These are phyloP conservation scores for Passer domesticus DNA, from an alignment of 2,113 vertebrate species.

Conservation along the genomic window DNA sequence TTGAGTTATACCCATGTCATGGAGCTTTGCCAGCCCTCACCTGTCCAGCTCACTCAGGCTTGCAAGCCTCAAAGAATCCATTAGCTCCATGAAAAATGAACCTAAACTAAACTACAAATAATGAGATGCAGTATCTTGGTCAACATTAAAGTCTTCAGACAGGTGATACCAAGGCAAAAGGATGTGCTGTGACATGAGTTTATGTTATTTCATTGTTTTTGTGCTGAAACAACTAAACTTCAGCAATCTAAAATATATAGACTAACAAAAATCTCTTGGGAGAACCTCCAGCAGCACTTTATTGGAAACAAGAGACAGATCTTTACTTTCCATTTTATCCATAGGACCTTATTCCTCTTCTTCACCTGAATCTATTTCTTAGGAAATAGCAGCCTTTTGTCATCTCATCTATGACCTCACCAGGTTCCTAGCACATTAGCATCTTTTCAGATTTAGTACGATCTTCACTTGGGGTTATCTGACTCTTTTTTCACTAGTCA, in stretches of 20 bases:
- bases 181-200: not conserved
- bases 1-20: not conserved
- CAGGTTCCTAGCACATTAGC: not conserved
- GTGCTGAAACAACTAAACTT: not conserved
- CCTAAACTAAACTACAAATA: conserved; percentile 40
- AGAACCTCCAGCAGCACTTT: not conserved
- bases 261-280: not conserved
- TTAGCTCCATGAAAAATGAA: conserved; percentile 44
- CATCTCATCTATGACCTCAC: not conserved
- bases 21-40: conserved; percentile 43
- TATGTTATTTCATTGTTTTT: not conserved
- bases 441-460: not conserved
- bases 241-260: not conserved
- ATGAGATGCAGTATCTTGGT: not conserved
- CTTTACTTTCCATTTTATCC: not conserved
- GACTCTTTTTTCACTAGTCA: not conserved
- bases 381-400: not conserved
- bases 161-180: not conserved
- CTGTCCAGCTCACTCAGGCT: conserved; percentile 30
- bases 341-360: not conserved
- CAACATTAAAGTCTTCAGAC: conserved; percentile 2
- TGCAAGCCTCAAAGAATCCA: conserved; percentile 22
- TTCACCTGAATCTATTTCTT: conserved; percentile 1
- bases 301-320: not conserved
- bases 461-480: not conserved